Evolutionary conservation across 2,888 invertebrate species (phyloP), one percentile per base, ranked within the genome.

Genomic region (Platycnemis pennipes): DNA sequence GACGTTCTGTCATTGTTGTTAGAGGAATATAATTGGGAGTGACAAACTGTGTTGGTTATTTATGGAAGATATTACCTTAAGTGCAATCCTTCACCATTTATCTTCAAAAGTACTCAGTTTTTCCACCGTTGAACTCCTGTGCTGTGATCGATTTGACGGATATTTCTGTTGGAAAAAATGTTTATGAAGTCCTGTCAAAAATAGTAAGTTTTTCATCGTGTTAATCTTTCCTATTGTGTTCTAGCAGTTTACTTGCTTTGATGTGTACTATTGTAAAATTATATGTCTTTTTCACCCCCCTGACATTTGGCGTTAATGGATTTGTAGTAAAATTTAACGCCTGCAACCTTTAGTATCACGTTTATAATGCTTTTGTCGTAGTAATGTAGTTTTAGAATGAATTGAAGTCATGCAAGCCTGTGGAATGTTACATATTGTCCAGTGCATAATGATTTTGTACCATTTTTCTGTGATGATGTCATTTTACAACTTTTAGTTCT

Each of bases 181-280:
- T 89, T 89, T 89, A 89, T 53, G 89, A 56, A 89, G 56, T 89
- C 89, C 53, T 19, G 46, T 56, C 89, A 89, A 13, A 53, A 42
- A 53, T 56, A 31, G 89, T 89, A 89, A 49, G 89, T 89, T 13
- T 89, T 89, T 63, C 19, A 8, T 63, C 8, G 7, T 26, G 22
- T 26, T 63, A 22, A 63, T n/a, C 63, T n/a, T 5, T n/a, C 1
- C 63, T 26, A 8, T 63, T 63, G 63, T 26, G 26, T 63, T 5
- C 26, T 26, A 3, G 26, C 63, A 63, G n/a, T 63, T 26, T 5
- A 5, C 22, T 63, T 8, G 7, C 3, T 26, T 63, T 26, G 8
- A 63, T 63, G 4, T 26, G 22, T 63, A 7, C 26, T 26, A 0
- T 3, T 26, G 16, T 63, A 4, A 22, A 63, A 26, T 63, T 22